A percentile compares a stretch with the other conserved stretches of the same genome.
Evolutionary conservation across 2,888 invertebrate species (phyloP).

Genomic region (Drosophila yooni): DNA sequence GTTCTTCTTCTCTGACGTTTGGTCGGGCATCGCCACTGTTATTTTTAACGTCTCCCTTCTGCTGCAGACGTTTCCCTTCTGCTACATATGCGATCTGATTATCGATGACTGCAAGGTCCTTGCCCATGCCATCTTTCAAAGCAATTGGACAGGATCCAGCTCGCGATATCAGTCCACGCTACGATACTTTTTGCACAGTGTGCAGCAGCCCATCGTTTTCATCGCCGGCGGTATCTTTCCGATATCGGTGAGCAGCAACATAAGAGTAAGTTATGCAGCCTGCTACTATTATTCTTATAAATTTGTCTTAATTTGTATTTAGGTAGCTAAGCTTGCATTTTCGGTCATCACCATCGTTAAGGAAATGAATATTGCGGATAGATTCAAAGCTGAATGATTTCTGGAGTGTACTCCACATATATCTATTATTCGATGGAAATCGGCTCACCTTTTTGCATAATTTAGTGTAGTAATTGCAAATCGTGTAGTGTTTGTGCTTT

Average conservation of each 20-base stretch:
- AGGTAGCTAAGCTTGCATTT: slow-evolving; percentile 72
- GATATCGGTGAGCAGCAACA: slow-evolving; percentile 68
- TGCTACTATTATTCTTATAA: background rate
- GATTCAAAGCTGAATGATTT: slow-evolving; percentile 55
- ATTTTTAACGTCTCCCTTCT: slow-evolving; percentile 60
- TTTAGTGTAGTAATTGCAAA: no score
- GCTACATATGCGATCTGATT: slow-evolving; percentile 71
- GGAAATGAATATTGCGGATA: slow-evolving; percentile 32
- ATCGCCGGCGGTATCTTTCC: slow-evolving; percentile 64
- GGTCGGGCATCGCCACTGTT: slow-evolving; percentile 64
- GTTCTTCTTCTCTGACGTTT: slow-evolving; percentile 60
- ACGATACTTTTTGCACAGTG: slow-evolving; percentile 61
- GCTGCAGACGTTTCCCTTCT: slow-evolving; percentile 73
- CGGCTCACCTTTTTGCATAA: no score
- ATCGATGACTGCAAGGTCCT: slow-evolving; percentile 65
- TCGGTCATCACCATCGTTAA: slow-evolving; percentile 53
- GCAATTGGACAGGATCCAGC: slow-evolving; percentile 29
- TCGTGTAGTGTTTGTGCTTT: no score
- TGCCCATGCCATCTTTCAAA: slow-evolving; percentile 25
- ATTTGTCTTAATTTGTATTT: background rate
- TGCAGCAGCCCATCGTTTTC: background rate
- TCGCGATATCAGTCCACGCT: slow-evolving; percentile 61
- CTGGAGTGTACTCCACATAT: no score
- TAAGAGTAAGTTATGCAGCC: slow-evolving; percentile 57
- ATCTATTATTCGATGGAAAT: no score